Evolutionary conservation across 2,888 invertebrate species (phyloP).

Genomic region (Eupithecia inturbata): DNA sequence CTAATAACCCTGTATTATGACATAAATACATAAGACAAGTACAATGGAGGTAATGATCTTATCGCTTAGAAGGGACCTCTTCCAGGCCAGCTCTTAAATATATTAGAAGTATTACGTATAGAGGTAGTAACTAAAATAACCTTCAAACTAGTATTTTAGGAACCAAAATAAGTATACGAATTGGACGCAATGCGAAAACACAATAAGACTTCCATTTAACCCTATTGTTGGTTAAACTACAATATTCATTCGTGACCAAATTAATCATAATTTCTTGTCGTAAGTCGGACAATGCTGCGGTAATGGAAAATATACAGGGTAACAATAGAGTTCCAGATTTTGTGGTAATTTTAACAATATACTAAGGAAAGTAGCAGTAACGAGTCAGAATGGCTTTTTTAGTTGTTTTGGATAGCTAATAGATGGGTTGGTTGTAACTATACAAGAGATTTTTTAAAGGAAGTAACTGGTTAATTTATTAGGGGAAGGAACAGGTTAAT

Average conservation of each 20-base stretch:
- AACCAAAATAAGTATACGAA: not conserved
- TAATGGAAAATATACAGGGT: slow-evolving; percentile 43
- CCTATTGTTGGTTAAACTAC: slow-evolving; percentile 34
- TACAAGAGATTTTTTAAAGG: not conserved
- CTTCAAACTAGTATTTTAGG: not conserved
- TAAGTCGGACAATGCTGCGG: slow-evolving; percentile 38
- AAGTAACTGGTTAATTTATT: not conserved
- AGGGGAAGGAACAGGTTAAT: too few species aligned
- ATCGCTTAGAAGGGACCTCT: too few species aligned
- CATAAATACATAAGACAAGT: too few species aligned
- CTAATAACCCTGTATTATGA: too few species aligned
- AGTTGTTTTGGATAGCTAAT: not conserved
- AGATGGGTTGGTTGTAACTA: not conserved
- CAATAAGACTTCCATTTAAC: not conserved
- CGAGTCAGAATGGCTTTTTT: slow-evolving; percentile 4
- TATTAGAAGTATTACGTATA: too few species aligned
- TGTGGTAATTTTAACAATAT: slow-evolving; percentile 20
- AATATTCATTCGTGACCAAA: slow-evolving; percentile 38
- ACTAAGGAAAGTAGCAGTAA: slow-evolving; percentile 3
- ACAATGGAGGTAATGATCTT: too few species aligned
- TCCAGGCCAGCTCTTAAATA: too few species aligned
- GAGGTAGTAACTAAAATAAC: too few species aligned
- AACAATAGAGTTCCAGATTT: slow-evolving; percentile 32
- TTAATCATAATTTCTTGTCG: slow-evolving; percentile 50
- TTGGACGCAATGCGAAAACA: not conserved